Percentiles rank a stretch among this genome's conserved stretches.
Conservation (phyloP, 2,888 invertebrate species). For the Heterodera filipjevi region DNA sequence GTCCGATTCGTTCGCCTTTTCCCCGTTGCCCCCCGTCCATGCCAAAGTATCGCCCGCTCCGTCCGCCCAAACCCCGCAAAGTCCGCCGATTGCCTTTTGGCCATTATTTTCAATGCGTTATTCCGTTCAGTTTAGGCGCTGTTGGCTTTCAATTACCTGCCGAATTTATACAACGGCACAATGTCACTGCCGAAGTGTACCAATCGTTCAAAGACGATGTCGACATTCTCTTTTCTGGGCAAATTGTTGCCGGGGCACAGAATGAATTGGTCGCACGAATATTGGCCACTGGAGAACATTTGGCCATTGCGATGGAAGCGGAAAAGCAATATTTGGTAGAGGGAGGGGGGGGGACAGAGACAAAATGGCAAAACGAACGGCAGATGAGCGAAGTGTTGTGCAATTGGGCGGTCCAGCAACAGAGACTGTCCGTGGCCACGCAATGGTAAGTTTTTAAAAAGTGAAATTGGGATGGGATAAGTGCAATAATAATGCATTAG, state of each 20-base stretch:
- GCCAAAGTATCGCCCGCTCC: neutral
- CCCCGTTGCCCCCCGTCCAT: neutral
- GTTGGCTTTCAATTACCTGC: constrained; percentile 44
- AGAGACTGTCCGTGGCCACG: constrained; percentile 59
- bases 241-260: constrained; percentile 50
- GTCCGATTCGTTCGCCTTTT: constrained; percentile 8
- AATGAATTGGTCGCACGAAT: constrained; percentile 47
- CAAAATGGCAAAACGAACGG: neutral
- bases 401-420: constrained; percentile 62
- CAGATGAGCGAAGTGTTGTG: constrained; percentile 61
- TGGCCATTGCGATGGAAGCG: constrained; percentile 55
- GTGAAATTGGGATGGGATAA: neutral
- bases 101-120: neutral
- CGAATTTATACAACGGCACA: constrained; percentile 58
- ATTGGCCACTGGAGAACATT: constrained; percentile 45
- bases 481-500: no score
- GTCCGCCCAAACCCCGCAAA: constrained; percentile 1
- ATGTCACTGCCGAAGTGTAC: constrained; percentile 59
- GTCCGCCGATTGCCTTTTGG: neutral
- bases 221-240: constrained; percentile 54
- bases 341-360: no score
- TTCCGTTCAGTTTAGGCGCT: neutral
- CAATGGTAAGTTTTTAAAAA: constrained; percentile 42
- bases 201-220: constrained; percentile 54
- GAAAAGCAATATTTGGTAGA: constrained; percentile 59